Conservation (phyloP, 2,797 vertebrate species). For the Semaprochilodus insignis region DNA sequence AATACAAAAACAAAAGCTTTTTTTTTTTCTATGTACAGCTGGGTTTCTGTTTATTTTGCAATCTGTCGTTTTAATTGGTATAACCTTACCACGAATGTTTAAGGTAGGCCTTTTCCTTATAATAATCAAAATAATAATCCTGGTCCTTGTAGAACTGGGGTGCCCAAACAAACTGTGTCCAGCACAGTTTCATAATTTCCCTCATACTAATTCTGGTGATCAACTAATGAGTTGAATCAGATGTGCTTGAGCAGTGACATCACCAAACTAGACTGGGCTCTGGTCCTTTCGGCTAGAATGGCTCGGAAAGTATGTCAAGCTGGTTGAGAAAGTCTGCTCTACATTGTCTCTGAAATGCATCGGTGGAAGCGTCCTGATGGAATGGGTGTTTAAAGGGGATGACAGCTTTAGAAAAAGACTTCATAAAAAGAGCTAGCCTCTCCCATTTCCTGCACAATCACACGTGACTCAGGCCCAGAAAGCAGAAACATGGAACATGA, state of each 20-base stretch:
- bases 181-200: not conserved
- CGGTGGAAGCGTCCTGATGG: constrained; percentile 26
- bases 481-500: constrained; percentile 43
- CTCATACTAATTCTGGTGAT: not conserved
- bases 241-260: not conserved
- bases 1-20: no score
- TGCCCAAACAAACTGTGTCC: not conserved
- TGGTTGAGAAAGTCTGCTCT: not conserved
- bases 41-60: no score
- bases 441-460: constrained; percentile 46
- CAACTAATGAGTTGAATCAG: not conserved
- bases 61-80: no score
- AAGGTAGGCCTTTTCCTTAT: no score
- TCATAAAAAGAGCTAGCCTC: constrained; percentile 2
- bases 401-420: constrained; percentile 35
- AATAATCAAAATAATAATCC: no score
- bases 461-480: constrained; percentile 26
- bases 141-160: not conserved
- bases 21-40: no score
- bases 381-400: constrained; percentile 40
- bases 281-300: not conserved
- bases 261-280: not conserved
- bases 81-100: no score
- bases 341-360: constrained; percentile 30
- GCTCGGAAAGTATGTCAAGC: constrained; percentile 5